Percentiles rank a stretch among this genome's conserved stretches.
Evolutionary conservation across 2,888 invertebrate genomes (phyloP).

Genomic region (Apodemia duryi): DNA sequence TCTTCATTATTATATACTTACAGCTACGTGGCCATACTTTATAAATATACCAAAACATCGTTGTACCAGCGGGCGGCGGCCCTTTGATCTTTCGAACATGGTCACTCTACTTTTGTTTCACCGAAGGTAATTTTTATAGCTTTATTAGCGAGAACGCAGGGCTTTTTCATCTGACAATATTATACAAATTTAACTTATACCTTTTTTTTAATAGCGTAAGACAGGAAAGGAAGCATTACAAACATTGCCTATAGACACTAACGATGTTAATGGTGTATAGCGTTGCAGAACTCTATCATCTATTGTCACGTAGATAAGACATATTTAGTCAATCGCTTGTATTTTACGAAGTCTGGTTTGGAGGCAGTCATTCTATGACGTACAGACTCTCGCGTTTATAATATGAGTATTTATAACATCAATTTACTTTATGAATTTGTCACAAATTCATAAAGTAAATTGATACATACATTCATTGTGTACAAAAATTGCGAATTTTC

Average conservation of each 20-base stretch:
- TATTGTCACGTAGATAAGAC: too few relatives aligned
- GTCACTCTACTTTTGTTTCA: not conserved
- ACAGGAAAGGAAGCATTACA: too few relatives aligned
- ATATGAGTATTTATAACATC: too few relatives aligned
- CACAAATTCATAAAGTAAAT: not conserved
- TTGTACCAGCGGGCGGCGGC: not conserved
- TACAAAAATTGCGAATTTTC: not conserved
- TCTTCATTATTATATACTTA: not conserved
- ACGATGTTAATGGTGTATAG: too few relatives aligned
- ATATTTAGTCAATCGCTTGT: too few relatives aligned
- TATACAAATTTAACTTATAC: not conserved
- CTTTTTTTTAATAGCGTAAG: not conserved
- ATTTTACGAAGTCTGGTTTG: too few relatives aligned
- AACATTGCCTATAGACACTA: too few relatives aligned
- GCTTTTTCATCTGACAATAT: not conserved
- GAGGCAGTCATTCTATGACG: too few relatives aligned
- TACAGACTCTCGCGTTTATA: too few relatives aligned
- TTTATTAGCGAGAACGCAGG: not conserved
- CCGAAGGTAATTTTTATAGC: not conserved
- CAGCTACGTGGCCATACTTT: not conserved
- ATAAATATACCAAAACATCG: constrained; percentile 1
- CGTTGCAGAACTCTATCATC: too few relatives aligned
- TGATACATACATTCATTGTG: too few relatives aligned
- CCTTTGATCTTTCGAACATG: not conserved
- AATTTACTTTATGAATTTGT: too few relatives aligned